Percentiles rank a stretch among this genome's conserved stretches.
Evolutionary conservation across 2,113 vertebrate species (phyloP).

Genomic region (Gopherus flavomarginatus): DNA sequence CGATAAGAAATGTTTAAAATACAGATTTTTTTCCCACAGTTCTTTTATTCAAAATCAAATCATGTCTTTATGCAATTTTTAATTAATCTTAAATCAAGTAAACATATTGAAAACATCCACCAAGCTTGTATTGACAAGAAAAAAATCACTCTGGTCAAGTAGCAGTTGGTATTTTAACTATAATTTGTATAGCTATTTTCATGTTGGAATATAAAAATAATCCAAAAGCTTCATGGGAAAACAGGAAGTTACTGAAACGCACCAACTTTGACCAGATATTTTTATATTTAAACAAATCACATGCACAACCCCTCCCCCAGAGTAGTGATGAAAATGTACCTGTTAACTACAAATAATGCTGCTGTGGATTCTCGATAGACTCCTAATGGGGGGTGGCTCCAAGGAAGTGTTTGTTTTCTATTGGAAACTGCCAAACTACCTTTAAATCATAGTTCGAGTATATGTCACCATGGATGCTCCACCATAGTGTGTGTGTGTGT

Average conservation of each 20-base stretch:
- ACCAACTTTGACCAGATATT: neutral
- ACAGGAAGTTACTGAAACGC: neutral
- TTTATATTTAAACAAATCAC: neutral
- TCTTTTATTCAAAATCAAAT: neutral
- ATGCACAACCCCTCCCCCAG: neutral
- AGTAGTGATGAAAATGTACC: neutral
- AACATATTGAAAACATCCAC: neutral
- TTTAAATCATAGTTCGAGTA: neutral
- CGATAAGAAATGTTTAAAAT: neutral
- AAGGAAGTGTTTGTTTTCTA: neutral
- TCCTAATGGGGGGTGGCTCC: neutral
- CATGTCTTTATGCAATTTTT: neutral
- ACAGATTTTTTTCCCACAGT: no score
- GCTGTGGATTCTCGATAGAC: neutral
- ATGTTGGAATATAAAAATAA: neutral
- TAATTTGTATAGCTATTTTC: neutral
- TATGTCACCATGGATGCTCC: neutral
- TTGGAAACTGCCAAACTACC: neutral
- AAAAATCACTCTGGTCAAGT: neutral
- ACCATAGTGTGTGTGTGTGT: neutral
- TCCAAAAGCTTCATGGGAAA: neutral
- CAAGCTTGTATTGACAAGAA: neutral
- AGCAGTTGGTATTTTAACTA: neutral
- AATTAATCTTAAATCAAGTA: neutral
- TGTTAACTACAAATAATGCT: neutral